These are phyloP conservation scores for Butastur rufipennis DNA, from an alignment of 2,113 vertebrate species.

Conservation along the genomic window DNA sequence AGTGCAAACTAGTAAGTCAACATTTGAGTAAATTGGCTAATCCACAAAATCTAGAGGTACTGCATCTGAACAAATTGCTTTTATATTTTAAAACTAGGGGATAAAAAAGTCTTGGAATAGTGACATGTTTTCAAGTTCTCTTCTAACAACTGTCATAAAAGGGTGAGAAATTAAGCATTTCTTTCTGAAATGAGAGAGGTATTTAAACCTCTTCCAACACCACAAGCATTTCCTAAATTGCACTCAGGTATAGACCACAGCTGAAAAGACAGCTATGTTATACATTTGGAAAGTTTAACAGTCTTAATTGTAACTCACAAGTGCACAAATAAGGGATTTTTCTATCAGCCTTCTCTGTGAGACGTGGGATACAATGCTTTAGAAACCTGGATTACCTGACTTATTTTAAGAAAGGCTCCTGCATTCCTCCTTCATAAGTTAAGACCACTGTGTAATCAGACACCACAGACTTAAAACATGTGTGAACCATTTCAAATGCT, in stretches of 20 bases:
- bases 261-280: not conserved
- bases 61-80: not conserved
- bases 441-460: not conserved
- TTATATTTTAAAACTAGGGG: not conserved
- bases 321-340: not conserved
- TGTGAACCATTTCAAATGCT: not conserved
- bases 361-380: rapidly evolving
- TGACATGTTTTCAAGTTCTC: not conserved
- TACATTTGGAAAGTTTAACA: not conserved
- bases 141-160: not conserved
- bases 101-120: not conserved
- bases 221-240: not conserved
- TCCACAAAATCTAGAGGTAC: not conserved
- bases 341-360: not conserved
- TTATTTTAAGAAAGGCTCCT: not conserved
- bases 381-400: not conserved
- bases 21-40: not conserved
- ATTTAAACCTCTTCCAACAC: not conserved
- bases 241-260: not conserved
- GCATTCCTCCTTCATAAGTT: not conserved
- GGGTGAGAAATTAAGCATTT: not conserved
- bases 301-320: not conserved
- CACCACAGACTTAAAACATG: not conserved
- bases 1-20: not conserved
- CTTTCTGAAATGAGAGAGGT: not conserved